Evolutionary conservation across 1,140 invertebrate species (phyloP), one percentile per base, ranked within the genome.

Genomic region (Hyposmocoma kahamanoa): DNA sequence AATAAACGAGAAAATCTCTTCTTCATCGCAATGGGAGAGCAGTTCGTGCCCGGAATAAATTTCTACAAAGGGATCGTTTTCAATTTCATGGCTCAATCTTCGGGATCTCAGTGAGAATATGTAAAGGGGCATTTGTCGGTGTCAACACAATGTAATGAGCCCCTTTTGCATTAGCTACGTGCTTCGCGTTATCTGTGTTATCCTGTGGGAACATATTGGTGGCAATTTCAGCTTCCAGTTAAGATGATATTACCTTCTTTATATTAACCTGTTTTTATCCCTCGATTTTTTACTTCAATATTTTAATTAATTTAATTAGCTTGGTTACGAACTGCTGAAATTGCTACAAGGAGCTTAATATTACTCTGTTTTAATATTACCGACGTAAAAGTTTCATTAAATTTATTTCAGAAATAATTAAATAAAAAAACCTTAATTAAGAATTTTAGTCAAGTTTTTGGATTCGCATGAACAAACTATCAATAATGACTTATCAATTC

Each of bases 1-100:
- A 84, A 84, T 82, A 82, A 82, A 82, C 75, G 78, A 76, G 78
- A 70, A 84, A 82, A 82, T 82, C 75, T 80, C 59, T 65, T 81
- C 72, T 61, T 69, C 67, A 67, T 59, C 65, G 66, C 68, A 74
- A 76, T 77, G 75, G 67, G 73, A 54, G 58, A 76, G 67, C 72
- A 75, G 80, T 78, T 81, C 81, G 81, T 84, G 81, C 78, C 57
- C 75, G 59, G 81, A 84, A 84, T 84, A 82, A 84, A 84, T 84
- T 82, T 79, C 78, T 82, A 78, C 81, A 81, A 79, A 84, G 77
- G 75, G 80, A 81, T 84, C 77, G 80, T 84, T 84, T 84, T 84
- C 80, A 84, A 84, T 84, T 84, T 81, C 80, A 84, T 78, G 77
- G 80, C 80, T 84, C 80, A 81, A 84, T 84, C 80, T 84, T 84